These are phyloP conservation scores for Teleopsis dalmanni DNA, from an alignment of 1,140 invertebrate species.

Conservation along the genomic window DNA sequence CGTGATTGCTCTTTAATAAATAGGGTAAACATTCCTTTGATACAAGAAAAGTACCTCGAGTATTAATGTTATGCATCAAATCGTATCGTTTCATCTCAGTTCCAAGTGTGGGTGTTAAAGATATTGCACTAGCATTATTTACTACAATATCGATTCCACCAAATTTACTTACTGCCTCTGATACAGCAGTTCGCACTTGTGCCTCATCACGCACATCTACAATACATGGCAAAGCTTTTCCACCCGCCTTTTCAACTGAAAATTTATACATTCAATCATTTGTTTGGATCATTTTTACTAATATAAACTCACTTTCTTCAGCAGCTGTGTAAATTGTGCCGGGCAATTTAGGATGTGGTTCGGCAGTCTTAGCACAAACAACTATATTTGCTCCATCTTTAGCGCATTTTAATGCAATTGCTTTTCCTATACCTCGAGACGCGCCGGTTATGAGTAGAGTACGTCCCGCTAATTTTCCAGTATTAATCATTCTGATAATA, in stretches of 20 bases:
- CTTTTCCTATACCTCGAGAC: constrained; percentile 94
- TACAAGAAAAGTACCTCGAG: constrained; percentile 86
- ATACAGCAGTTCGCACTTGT: constrained; percentile 74
- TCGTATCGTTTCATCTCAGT: constrained; percentile 96
- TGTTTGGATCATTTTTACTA: no score
- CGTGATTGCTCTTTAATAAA: constrained; percentile 80
- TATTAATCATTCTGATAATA: constrained; percentile 44
- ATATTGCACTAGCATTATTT: constrained; percentile 97
- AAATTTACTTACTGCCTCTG: constrained; percentile 80
- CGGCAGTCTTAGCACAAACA: constrained; percentile 92
- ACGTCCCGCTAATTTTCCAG: constrained; percentile 72
- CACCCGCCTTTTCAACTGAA: constrained; percentile 69
- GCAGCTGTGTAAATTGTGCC: constrained; percentile 97
- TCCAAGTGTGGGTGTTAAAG: constrained; percentile 72
- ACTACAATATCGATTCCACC: constrained; percentile 93
- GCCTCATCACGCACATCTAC: constrained; percentile 89
- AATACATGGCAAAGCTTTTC: constrained; percentile 83
- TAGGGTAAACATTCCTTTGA: constrained; percentile 89
- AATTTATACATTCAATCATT: constrained; percentile 1
- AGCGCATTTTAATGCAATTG: constrained; percentile 88
- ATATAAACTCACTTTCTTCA: no score
- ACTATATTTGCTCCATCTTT: constrained; percentile 93
- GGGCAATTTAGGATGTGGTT: constrained; percentile 93
- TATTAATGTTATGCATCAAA: constrained; percentile 88
- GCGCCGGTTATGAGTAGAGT: constrained; percentile 51